A percentile compares a stretch with the other conserved stretches of the same genome.
Conservation (phyloP, 2,888 invertebrate genomes). For the Netelia inedita region DNA sequence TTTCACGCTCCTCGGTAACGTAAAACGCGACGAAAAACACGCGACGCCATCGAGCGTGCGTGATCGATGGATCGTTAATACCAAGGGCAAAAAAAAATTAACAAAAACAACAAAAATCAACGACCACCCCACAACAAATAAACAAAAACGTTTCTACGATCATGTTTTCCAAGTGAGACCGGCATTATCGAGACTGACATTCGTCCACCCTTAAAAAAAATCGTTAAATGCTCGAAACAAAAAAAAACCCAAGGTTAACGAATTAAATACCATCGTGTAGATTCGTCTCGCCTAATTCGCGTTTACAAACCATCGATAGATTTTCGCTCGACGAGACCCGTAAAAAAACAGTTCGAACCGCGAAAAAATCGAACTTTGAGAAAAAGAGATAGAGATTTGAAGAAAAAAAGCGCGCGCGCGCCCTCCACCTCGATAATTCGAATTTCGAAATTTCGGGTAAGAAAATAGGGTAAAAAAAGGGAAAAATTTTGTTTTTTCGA, state of each 20-base stretch:
- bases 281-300: no score
- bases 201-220: no score
- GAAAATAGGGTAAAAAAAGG: not conserved
- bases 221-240: no score
- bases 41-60: not conserved
- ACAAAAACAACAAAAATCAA: not conserved
- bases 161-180: no score
- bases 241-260: no score
- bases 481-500: not conserved
- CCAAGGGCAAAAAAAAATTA: not conserved
- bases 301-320: not conserved
- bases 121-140: no score
- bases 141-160: no score
- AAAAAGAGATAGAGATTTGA: not conserved
- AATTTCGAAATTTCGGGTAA: not conserved
- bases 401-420: not conserved
- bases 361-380: not conserved
- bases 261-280: no score
- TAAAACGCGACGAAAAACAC: no score
- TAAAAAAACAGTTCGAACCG: no score
- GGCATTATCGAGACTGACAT: no score
- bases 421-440: no score
- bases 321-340: not conserved
- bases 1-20: not conserved
- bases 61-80: not conserved